Evolutionary conservation across 2,888 invertebrate species (phyloP).

Genomic region (Ctena decussata): DNA sequence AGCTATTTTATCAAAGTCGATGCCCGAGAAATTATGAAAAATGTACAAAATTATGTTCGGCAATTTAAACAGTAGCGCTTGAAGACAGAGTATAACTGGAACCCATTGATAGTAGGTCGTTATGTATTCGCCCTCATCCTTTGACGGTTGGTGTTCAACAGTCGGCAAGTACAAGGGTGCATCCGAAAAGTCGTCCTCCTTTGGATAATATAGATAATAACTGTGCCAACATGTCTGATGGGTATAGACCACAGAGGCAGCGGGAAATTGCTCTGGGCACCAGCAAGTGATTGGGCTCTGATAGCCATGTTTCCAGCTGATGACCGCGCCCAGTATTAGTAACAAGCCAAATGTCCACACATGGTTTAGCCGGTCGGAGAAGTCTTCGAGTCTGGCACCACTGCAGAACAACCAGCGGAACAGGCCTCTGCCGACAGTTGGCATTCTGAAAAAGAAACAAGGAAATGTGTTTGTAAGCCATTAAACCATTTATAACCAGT

Average conservation of each 20-base stretch:
- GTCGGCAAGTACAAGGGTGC: background rate
- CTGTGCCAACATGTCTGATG: conserved; percentile 49
- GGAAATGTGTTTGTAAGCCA: too few relatives aligned
- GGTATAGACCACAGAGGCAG: background rate
- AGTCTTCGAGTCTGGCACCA: conserved; percentile 51
- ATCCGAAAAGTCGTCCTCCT: background rate
- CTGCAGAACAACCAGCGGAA: conserved; percentile 32
- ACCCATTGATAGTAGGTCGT: conserved; percentile 54
- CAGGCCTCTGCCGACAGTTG: conserved; percentile 37
- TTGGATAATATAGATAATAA: conserved; percentile 16
- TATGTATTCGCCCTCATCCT: background rate
- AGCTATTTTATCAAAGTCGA: conserved; percentile 52
- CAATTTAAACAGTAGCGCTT: conserved; percentile 60
- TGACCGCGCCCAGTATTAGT: conserved; percentile 41
- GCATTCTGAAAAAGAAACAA: conserved; percentile 48
- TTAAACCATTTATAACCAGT: too few relatives aligned
- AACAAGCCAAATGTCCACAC: conserved; percentile 63
- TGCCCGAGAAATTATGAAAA: conserved; percentile 46
- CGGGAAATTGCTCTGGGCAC: conserved; percentile 41
- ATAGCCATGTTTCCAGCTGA: conserved; percentile 52
- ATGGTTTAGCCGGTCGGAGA: conserved; percentile 62
- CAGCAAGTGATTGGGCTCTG: conserved; percentile 45
- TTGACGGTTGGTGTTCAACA: background rate
- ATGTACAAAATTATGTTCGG: conserved; percentile 58
- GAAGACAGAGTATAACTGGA: conserved; percentile 50